Evolutionary conservation across 2,888 invertebrate genomes (phyloP).

Genomic region (Drosophila colorata): DNA sequence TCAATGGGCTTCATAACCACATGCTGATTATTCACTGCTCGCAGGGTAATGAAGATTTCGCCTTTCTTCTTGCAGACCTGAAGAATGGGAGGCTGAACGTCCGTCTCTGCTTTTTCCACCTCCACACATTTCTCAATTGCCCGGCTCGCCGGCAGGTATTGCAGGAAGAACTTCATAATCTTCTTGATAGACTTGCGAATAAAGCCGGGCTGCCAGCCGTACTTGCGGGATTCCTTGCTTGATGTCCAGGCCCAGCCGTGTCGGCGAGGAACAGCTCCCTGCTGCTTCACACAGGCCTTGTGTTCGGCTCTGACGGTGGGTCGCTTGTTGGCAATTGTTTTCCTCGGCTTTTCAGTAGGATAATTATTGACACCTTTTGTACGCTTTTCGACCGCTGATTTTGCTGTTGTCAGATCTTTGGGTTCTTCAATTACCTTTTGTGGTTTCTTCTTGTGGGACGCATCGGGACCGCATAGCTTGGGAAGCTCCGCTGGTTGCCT

Average conservation of each 20-base stretch:
- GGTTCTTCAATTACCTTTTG: not conserved
- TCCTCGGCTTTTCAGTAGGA: not conserved
- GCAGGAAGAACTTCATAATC: slow-evolving; percentile 82
- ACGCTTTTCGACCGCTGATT: too few species aligned
- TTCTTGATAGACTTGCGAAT: slow-evolving; percentile 80
- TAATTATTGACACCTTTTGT: not conserved
- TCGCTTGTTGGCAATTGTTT: not conserved
- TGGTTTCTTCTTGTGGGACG: not conserved
- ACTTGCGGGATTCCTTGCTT: slow-evolving; percentile 52
- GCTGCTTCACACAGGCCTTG: slow-evolving; percentile 38
- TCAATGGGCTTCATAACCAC: slow-evolving; percentile 86
- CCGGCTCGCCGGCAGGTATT: slow-evolving; percentile 67
- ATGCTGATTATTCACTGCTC: not conserved
- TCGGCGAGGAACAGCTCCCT: slow-evolving; percentile 86
- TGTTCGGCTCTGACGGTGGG: slow-evolving; percentile 17
- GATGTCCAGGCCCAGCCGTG: slow-evolving; percentile 90
- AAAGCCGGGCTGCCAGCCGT: slow-evolving; percentile 84
- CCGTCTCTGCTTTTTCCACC: slow-evolving; percentile 71
- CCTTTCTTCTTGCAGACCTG: slow-evolving; percentile 89
- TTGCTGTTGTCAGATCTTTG: not conserved
- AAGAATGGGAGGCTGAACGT: slow-evolving; percentile 86
- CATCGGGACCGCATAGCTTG: slow-evolving; percentile 45
- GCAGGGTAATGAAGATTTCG: slow-evolving; percentile 87
- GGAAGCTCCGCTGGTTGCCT: slow-evolving; percentile 43
- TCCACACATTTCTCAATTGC: slow-evolving; percentile 62